Evolutionary conservation across 2,113 vertebrate genomes (phyloP).

Genomic region (Sylvietta virens): DNA sequence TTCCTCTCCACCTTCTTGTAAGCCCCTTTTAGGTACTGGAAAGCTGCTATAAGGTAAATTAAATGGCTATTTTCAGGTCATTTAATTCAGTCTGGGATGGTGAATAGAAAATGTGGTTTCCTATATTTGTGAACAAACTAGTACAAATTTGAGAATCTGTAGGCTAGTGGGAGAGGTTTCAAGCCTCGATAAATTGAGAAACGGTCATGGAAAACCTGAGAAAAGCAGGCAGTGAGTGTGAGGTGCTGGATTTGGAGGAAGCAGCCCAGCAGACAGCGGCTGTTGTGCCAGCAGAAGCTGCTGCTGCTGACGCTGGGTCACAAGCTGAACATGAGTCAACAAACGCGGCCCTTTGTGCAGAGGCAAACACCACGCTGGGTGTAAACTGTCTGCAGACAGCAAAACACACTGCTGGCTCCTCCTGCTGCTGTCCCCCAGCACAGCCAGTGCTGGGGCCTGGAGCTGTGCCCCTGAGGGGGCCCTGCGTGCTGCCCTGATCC

Average conservation of each 20-base stretch:
- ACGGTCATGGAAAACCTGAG: neutral
- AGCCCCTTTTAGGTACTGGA: neutral
- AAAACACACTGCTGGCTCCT: neutral
- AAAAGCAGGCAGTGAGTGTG: neutral
- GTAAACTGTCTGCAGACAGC: neutral
- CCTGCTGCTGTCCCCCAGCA: neutral
- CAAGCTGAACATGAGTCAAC: neutral
- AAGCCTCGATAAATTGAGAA: neutral
- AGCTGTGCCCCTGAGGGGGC: neutral
- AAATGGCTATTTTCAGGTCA: neutral
- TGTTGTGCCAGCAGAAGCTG: neutral
- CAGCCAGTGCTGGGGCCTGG: neutral
- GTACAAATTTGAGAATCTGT: neutral
- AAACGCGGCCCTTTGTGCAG: neutral
- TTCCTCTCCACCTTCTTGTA: neutral
- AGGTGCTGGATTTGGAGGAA: neutral
- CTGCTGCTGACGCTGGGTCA: neutral
- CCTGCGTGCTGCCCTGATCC: neutral
- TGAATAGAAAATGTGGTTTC: neutral
- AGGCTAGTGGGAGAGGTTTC: neutral
- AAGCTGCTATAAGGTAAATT: neutral
- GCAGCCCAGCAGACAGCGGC: neutral
- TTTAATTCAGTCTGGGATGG: neutral
- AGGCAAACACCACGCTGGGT: neutral
- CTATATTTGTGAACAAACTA: neutral